Base-by-base conservation (phyloP, 2,797 vertebrate species). In the Malurus splendens region DNA sequence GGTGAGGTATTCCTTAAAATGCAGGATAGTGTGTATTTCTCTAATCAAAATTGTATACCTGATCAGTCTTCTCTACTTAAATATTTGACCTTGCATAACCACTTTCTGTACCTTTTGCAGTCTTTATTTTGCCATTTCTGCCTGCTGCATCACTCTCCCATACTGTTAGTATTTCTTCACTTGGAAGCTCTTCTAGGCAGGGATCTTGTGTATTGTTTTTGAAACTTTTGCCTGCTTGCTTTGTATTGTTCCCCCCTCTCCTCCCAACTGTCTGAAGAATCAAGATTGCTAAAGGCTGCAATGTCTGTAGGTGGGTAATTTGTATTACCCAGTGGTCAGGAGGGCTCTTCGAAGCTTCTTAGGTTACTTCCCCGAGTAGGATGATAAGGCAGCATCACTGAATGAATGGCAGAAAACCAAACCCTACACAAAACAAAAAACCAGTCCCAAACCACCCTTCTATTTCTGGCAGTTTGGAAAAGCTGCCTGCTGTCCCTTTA, bases 351-450 rank as follows among this genome's bases (percentile, higher is more conserved):
- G 79, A 75, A 91, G 72, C 82, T 91, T 82, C 51, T 68, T 87
- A 61, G 90, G 55, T 89, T 90, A 42, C 82, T 95, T 93, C 54
- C 77, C 18, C 33, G n/a, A 87, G 71, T 16, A 83, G 70, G 77
- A 42, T 94, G 71, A 70, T 89, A 80, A 92, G 66, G 52, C 70
- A 93, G 68, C 82, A 55, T 80, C 66, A 12, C 8, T 72, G 47
- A 75, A 61, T 52, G 44, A 73, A 86, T 78, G 39, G 45, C 13
- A 41, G 36, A 71, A 55, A 78, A 36, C 17, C 28, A 39, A 57
- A 45, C 42, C 28, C 12, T 61, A 67, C 86, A 57, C 6, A 23
- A 79, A 64, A 60, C 18, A 33, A 51, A 56, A 67, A 48, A 3
- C 1, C 70, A 83, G 12, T 11, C 16, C 51, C 41, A 65, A n/a